Evolutionary conservation across 2,797 vertebrate species (phyloP), one percentile per base, ranked within the genome.

Genomic region (Alosa sapidissima): DNA sequence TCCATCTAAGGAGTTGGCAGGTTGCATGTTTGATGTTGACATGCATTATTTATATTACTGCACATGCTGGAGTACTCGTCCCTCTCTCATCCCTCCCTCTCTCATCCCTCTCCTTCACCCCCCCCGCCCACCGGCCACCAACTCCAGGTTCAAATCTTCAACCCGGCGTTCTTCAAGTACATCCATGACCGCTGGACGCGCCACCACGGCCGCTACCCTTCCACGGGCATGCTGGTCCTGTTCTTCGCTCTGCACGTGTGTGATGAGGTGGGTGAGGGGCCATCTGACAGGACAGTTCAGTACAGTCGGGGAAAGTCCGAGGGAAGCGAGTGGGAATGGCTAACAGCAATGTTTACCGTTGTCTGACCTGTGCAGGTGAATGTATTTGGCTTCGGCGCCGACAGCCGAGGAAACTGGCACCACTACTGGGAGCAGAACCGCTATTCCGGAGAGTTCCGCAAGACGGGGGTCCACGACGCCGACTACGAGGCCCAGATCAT

Each of bases 391-490:
- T 99, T 99, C 0, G 98, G 98, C 0, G 98, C 98, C 0, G 98
- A 99, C 95, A 96, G 96, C 88, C 95, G 97, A 0, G 98, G 98
- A 49, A 99, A 99, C 94, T 99, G 98, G 98, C 98, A 99, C 93
- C 98, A 99, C 93, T 99, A 99, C 94, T 99, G 98, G 98, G 98
- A 99, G 92, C 98, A 99, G 92, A 99, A 99, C 93, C 97, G 98
- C 87, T 99, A 99, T 1, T 97, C 98, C 0, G 98, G 98, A 45
- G 98, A 99, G 92, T 99, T 99, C 93, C 94, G 98, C 82, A 99
- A 99, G 94, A 99, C 98, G 0, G 98, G 98, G 0, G 98, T 99
- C 87, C 98, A 99, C 0, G 98, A 99, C 0, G 98, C 98, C 0
- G 98, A 99, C 92, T 99, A 96, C 0, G 98, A 99, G 91, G 98